These are phyloP conservation scores for Argyresthia albistria DNA, from an alignment of 2,888 invertebrate genomes.

Conservation along the genomic window DNA sequence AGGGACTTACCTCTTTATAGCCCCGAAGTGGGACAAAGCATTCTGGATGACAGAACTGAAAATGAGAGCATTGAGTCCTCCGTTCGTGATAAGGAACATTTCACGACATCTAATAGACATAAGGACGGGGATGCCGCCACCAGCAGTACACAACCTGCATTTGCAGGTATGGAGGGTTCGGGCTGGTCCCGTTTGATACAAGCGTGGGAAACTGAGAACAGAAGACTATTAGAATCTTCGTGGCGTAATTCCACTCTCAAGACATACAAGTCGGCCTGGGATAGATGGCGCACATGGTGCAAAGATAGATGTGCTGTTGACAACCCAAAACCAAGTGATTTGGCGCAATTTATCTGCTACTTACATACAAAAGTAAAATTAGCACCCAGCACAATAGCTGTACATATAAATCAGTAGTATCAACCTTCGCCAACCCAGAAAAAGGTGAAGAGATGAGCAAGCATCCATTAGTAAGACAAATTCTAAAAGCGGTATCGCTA, in stretches of 20 bases:
- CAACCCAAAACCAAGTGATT: not conserved
- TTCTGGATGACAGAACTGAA: constrained; percentile 14
- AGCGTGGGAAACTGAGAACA: constrained; percentile 7
- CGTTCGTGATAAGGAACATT: not conserved
- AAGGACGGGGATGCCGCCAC: constrained; percentile 9
- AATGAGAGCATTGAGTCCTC: constrained; percentile 1
- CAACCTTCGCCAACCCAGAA: constrained; percentile 14
- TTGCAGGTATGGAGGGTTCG: constrained; percentile 18
- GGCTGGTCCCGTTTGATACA: constrained; percentile 11
- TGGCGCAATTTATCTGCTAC: not conserved
- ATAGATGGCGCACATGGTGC: not conserved
- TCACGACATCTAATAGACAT: not conserved
- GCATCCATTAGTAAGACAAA: constrained; percentile 13
- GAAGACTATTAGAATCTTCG: not conserved
- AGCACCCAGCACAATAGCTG: constrained; percentile 9
- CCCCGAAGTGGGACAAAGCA: constrained; percentile 15
- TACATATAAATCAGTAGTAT: constrained; percentile 19
- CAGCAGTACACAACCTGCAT: constrained; percentile 9
- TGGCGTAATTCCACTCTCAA: constrained; percentile 3
- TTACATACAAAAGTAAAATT: not conserved
- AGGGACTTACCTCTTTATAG: constrained; percentile 17
- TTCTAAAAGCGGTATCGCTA: constrained; percentile 12
- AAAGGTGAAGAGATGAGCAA: constrained; percentile 4
- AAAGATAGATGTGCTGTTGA: not conserved
- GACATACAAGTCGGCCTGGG: not conserved